Conservation (phyloP, 2,888 invertebrate species). For the Aspidiotus rigidus region DNA sequence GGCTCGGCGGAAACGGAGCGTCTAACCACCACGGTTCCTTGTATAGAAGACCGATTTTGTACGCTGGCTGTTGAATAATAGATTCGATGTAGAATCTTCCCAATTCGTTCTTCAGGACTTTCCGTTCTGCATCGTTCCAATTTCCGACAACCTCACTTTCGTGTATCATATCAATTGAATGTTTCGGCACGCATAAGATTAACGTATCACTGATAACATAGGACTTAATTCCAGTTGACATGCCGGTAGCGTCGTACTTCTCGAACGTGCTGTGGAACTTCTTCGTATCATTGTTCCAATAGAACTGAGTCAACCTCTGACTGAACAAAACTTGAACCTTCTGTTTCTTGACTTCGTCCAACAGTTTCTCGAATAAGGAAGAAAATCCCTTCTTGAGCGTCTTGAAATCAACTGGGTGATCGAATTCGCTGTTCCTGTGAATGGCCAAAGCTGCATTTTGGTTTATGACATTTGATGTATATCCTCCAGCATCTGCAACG, state of each 20-base stretch:
- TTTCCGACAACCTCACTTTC: background rate
- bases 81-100: background rate
- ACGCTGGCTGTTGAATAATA: background rate
- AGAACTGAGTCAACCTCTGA: background rate
- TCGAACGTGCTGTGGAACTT: background rate
- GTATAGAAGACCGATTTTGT: background rate
- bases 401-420: background rate
- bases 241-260: background rate
- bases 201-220: background rate
- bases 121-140: background rate
- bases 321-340: background rate
- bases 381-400: background rate
- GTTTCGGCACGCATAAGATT: background rate
- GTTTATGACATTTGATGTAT: background rate
- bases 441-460: background rate
- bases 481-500: background rate
- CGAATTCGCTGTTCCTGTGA: constrained; percentile 1
- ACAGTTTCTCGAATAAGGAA: background rate
- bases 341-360: background rate
- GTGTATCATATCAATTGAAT: background rate
- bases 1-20: background rate
- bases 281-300: background rate
- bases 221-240: background rate
- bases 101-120: background rate
- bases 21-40: background rate